Percentiles rank a stretch among this genome's conserved stretches.
Evolutionary conservation across 2,113 vertebrate species (phyloP).

Genomic region (Tympanuchus pallidicinctus): DNA sequence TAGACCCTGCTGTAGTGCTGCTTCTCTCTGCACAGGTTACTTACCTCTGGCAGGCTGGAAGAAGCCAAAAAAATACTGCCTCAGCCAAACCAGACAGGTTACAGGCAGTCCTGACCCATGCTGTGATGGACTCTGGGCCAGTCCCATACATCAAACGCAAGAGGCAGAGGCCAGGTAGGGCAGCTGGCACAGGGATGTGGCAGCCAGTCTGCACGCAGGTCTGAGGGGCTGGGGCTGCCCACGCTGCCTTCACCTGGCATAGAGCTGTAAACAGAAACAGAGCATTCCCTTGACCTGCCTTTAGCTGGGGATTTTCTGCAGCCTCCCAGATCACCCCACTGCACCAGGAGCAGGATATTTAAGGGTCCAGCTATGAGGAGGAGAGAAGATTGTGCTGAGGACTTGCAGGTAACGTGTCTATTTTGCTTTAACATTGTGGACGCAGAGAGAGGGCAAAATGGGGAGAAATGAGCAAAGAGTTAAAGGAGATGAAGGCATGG

Average conservation of each 20-base stretch:
- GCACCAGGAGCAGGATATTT: not conserved
- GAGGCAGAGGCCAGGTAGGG: accelerated
- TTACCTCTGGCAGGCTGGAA: accelerated
- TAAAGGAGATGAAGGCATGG: not conserved
- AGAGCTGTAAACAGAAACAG: not conserved
- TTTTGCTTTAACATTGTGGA: not conserved
- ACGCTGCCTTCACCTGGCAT: accelerated
- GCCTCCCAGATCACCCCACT: not conserved
- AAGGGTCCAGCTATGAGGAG: not conserved
- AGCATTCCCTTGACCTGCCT: accelerated
- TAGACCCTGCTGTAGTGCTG: accelerated
- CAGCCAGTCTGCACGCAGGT: not conserved
- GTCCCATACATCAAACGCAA: accelerated
- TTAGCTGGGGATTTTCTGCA: not conserved
- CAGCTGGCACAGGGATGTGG: accelerated
- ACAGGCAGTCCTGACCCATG: not conserved
- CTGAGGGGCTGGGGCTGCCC: not conserved
- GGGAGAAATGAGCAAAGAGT: not conserved
- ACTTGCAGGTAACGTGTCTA: not conserved
- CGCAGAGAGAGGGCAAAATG: not conserved
- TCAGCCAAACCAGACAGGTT: not conserved
- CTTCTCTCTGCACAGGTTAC: not conserved
- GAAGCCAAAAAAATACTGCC: accelerated
- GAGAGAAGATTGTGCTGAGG: not conserved
- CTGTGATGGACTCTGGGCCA: not conserved